Base-by-base conservation (phyloP, 2,797 vertebrate genomes). In the Sebastes trivittatus region DNA sequence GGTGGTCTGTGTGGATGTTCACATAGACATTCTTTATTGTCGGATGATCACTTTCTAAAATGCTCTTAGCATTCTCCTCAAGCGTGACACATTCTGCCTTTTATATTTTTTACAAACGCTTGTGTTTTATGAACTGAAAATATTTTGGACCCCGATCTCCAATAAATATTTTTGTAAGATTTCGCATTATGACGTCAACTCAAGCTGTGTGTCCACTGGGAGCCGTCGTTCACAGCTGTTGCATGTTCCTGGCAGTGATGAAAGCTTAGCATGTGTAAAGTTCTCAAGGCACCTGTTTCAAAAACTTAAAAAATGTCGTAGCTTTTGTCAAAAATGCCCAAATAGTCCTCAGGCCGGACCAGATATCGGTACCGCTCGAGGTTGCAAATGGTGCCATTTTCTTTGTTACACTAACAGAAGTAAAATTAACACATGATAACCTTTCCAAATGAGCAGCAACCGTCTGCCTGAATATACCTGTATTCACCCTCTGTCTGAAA, bases 21-120 rank as follows among this genome's bases (percentile, higher is more conserved):
- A 65, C 30, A 29, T 56, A 63, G 46, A 66, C 9, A 70, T 27
- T 38, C 11, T 79, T 63, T 61, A 54, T n/a, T 52, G 36, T 77
- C 22, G 27, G 16, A 34, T 60, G 22, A 63, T 74, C 25, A 72
- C 34, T 29, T 71, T 30, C 20, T 74, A 49, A 81, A 80, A 64
- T 29, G 58, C 71, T 74, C 74, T 90, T 94, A 90, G 88, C 88
- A 92, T 86, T 90, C 90, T 90, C 79, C 93, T 93, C 89, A 93
- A 93, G 92, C 87, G 82, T 90, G 87, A 91, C 81, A 89, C 46
- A 83, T 81, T 84, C 25, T 76, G 25, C 60, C 77, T 77, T 88
- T 78, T 72, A 56, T 67, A 76, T 56, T 70, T 42, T 46, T 77
- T 78, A 79, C 74, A 90, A 80, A 82, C 89, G 80, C 81, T 91